Evolutionary conservation across 2,113 vertebrate genomes (phyloP).

Genomic region (Paramormyrops kingsleyae): DNA sequence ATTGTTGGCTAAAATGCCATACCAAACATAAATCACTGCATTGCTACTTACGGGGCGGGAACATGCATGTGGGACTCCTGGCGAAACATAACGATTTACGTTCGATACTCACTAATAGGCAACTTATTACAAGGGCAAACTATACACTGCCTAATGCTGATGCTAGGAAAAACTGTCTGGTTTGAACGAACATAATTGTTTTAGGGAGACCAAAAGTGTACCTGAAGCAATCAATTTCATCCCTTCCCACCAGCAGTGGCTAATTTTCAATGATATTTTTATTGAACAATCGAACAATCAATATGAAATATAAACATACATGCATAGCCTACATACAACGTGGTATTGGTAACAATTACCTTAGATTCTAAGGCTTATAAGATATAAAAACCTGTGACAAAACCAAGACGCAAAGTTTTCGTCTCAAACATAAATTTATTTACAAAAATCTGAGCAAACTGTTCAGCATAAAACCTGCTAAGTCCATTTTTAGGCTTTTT

Average conservation of each 20-base stretch:
- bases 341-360: not conserved
- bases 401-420: not conserved
- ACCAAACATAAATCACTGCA: not conserved
- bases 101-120: not conserved
- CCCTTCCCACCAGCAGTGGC: not conserved
- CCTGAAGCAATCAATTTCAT: not conserved
- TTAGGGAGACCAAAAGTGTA: not conserved
- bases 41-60: not conserved
- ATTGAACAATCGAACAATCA: not conserved
- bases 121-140: not conserved
- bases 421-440: not conserved
- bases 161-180: not conserved
- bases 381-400: not conserved
- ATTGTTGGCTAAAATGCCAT: not conserved
- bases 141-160: not conserved
- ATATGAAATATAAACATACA: not conserved
- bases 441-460: not conserved
- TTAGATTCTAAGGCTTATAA: not conserved
- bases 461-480: not conserved
- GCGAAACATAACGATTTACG: not conserved
- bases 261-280: not conserved
- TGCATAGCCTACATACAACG: not conserved
- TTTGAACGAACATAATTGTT: not conserved
- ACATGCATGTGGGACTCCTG: not conserved
- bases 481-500: not conserved